Evolutionary conservation across 2,888 invertebrate genomes (phyloP).

Genomic region (Elegia similella): DNA sequence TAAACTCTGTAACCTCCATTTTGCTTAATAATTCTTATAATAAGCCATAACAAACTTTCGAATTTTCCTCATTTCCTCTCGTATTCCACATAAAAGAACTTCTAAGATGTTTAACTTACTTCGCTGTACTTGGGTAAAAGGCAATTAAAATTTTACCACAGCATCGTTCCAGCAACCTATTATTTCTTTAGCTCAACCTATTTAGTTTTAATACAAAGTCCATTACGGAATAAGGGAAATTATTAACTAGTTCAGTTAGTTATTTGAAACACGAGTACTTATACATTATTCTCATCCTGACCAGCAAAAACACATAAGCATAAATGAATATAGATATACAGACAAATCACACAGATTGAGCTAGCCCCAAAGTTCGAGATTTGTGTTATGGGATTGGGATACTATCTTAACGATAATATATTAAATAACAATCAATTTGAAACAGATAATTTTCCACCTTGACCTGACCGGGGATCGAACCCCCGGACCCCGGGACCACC

Average conservation of each 20-base stretch:
- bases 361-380: no score
- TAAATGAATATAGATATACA: no score
- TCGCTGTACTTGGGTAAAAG: constrained; percentile 10
- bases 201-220: constrained; percentile 9
- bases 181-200: constrained; percentile 9
- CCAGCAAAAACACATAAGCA: no score
- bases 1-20: constrained; percentile 1
- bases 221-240: background rate
- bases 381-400: no score
- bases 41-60: constrained; percentile 11
- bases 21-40: constrained; percentile 10
- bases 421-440: no score
- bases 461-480: no score
- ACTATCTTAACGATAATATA: no score
- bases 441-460: no score
- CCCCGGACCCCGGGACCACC: no score
- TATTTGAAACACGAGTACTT: background rate
- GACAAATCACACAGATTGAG: no score
- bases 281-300: no score
- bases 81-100: constrained; percentile 13
- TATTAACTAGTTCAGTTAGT: background rate
- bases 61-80: constrained; percentile 11
- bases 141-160: constrained; percentile 14
- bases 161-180: constrained; percentile 7
- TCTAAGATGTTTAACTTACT: constrained; percentile 13